phyloP scores from a whole-genome alignment of 1,140 invertebrate genomes.

The Leptopilina clavipes region DNA sequence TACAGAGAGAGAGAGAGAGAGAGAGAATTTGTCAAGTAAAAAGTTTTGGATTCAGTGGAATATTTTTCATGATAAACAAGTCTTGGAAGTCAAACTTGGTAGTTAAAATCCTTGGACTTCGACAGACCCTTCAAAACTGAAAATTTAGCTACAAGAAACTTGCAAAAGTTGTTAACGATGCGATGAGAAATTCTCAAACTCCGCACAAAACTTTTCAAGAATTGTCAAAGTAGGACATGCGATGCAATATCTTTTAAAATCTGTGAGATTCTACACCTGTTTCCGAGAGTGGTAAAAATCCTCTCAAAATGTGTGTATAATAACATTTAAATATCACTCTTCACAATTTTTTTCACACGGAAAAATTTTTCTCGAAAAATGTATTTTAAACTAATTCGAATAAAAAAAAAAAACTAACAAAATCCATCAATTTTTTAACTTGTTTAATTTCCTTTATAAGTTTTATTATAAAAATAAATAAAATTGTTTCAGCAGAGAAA shows the following conservation, averaged over 20 bases:
- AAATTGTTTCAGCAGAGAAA: no score
- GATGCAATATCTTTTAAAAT: conserved; percentile 11
- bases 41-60: not conserved
- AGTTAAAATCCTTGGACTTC: conserved; percentile 3
- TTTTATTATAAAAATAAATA: no score
- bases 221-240: conserved; percentile 15
- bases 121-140: conserved; percentile 14
- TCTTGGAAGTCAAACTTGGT: not conserved
- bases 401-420: no score
- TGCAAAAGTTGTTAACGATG: conserved; percentile 2
- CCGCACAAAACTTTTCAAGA: not conserved
- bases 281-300: not conserved
- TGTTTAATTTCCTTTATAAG: no score
- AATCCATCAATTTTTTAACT: no score
- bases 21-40: not conserved
- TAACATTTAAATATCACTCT: no score
- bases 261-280: not conserved
- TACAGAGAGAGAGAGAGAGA: no score
- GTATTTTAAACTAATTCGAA: no score
- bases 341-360: no score
- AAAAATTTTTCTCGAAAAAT: no score
- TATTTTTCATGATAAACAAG: not conserved
- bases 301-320: not conserved
- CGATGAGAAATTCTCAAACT: conserved; percentile 21
- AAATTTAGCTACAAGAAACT: not conserved